Base-by-base conservation (phyloP, 2,888 invertebrate genomes). In the Zonitis immaculata region DNA sequence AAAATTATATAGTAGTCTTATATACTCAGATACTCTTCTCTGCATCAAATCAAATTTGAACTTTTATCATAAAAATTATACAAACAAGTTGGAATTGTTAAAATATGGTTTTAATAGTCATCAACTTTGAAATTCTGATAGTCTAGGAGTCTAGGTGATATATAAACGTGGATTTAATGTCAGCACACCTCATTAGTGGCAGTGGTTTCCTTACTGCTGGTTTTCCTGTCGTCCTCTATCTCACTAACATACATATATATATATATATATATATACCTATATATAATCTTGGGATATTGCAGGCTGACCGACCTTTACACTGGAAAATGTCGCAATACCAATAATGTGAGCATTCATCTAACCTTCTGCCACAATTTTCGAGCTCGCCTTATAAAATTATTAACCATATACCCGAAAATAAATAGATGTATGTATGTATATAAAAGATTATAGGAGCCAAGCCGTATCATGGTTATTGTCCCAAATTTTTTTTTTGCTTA, bases 131-230 rank as follows among this genome's bases (percentile, higher is more conserved):
- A 32, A 14, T 60, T 58, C 49, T 52, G 57, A 48, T 48, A 44
- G 42, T 43, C 51, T 59, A 59, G 63, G 66, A 66, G 64, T n/a
- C n/a, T n/a, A n/a, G n/a, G n/a, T n/a, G n/a, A n/a, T n/a, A n/a
- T 67, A 66, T 64, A 57, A 60, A 65, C 64, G 63, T 65, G 66
- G 64, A 63, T 67, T 68, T 69, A 70, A 70, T 68, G 71, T 70
- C 71, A 71, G 69, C 69, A 67, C 62, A 69, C 62, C 68, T 71
- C 71, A 70, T 71, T 71, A 71, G 68, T 64, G 69, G 64, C 66
- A n/a, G 62, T 59, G 64, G 67, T 60, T 64, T 64, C 57, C 56
- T 61, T 62, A 59, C 56, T 57, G 63, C 56, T 60, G 59, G 56
- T 58, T 59, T 61, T 57, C 60, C 55, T 60, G 62, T 59, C 57